A percentile compares a stretch with the other conserved stretches of the same genome.
phyloP scores from a whole-genome alignment of 2,113 vertebrate genomes.

The Chaenocephalus aceratus region DNA sequence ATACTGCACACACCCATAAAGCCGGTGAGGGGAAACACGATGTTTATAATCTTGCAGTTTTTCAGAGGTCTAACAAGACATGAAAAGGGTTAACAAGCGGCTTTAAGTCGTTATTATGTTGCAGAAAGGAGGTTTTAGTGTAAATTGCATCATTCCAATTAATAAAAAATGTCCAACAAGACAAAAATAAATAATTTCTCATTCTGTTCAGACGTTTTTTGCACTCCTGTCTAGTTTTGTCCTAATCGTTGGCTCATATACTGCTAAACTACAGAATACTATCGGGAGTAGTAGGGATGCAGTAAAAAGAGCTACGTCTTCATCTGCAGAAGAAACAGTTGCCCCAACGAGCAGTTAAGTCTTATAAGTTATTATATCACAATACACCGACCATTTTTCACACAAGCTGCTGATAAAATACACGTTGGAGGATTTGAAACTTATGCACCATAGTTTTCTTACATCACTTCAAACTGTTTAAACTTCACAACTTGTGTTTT shows the following conservation, averaged over 20 bases:
- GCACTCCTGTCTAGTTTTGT: slow-evolving; percentile 21
- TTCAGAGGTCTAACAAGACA: slow-evolving; percentile 21
- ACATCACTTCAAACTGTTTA: slow-evolving; percentile 68
- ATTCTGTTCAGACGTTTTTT: slow-evolving; percentile 28
- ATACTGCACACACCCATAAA: slow-evolving; percentile 34
- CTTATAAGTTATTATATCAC: slow-evolving; percentile 71
- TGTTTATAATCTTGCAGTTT: slow-evolving; percentile 1
- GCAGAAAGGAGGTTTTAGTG: slow-evolving; percentile 18
- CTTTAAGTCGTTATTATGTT: slow-evolving; percentile 19
- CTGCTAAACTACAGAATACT: slow-evolving; percentile 60
- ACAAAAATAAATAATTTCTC: slow-evolving; percentile 29
- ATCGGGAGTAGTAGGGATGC: slow-evolving; percentile 47
- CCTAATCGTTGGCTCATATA: slow-evolving; percentile 44
- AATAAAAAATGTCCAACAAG: slow-evolving; percentile 47
- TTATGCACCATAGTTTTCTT: slow-evolving; percentile 51
- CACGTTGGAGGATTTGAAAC: slow-evolving; percentile 47
- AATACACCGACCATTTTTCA: slow-evolving; percentile 73
- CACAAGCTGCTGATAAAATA: slow-evolving; percentile 71
- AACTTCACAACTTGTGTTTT: slow-evolving; percentile 60
- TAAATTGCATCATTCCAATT: slow-evolving; percentile 56
- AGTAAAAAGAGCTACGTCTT: slow-evolving; percentile 30
- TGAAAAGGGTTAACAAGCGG: slow-evolving; percentile 11
- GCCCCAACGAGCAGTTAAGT: slow-evolving; percentile 44
- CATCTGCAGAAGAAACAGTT: slow-evolving; percentile 44
- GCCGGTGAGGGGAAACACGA: slow-evolving; percentile 24